A percentile compares a stretch with the other conserved stretches of the same genome.
Evolutionary conservation across 2,888 invertebrate species (phyloP).

Genomic region (Drosophila ustulata): DNA sequence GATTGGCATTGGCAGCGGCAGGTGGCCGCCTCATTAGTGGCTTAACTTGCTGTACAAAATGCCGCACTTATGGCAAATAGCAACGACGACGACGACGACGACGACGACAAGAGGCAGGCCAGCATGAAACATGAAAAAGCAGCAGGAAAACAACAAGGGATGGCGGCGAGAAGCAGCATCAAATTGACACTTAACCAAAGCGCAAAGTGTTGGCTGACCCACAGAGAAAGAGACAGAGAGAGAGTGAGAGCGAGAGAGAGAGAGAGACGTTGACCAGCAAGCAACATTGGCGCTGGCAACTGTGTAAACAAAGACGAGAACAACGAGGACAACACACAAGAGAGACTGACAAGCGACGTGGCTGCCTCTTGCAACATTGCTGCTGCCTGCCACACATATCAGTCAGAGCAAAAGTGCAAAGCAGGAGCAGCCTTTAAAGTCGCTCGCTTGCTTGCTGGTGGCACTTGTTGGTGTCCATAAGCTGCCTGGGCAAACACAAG

Average conservation of each 20-base stretch:
- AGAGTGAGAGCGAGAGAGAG: constrained; percentile 19
- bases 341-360: constrained; percentile 39
- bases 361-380: constrained; percentile 16
- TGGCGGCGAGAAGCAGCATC: constrained; percentile 55
- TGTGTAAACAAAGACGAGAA: constrained; percentile 73
- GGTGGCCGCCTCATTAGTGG: constrained; percentile 79
- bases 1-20: constrained; percentile 81
- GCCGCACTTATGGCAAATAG: constrained; percentile 76
- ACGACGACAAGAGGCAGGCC: constrained; percentile 35
- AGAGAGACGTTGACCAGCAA: constrained; percentile 60
- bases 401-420: constrained; percentile 48
- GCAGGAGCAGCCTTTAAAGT: constrained; percentile 65
- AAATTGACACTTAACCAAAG: constrained; percentile 77
- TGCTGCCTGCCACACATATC: constrained; percentile 58
- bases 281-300: constrained; percentile 55
- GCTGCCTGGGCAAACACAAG: constrained; percentile 78
- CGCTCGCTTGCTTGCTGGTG: constrained; percentile 16
- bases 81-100: constrained; percentile 14
- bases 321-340: constrained; percentile 37
- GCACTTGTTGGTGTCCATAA: constrained; percentile 80
- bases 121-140: constrained; percentile 63
- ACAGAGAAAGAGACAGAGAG: constrained; percentile 5
- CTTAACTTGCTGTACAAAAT: constrained; percentile 76
- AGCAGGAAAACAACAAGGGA: constrained; percentile 22
- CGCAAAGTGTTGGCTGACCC: constrained; percentile 45